These are phyloP conservation scores for Paralichthys olivaceus DNA, from an alignment of 2,113 vertebrate genomes.

Conservation along the genomic window DNA sequence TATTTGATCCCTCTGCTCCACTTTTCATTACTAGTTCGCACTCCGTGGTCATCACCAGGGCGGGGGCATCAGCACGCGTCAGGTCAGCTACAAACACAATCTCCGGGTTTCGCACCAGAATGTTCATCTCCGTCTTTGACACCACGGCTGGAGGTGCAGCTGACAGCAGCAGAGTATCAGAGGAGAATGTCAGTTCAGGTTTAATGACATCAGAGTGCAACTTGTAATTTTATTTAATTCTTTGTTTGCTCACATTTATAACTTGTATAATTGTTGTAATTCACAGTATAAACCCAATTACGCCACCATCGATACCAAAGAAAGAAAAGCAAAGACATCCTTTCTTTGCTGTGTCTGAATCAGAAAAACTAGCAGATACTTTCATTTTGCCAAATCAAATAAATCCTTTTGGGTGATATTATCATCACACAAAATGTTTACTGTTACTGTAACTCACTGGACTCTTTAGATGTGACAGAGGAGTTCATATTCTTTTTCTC, in stretches of 20 bases:
- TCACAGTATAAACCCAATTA: not conserved
- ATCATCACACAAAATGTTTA: not conserved
- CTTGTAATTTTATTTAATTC: not conserved
- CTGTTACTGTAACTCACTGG: conserved; percentile 55
- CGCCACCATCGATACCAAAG: not conserved
- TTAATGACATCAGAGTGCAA: not conserved
- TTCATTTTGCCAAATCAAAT: not conserved
- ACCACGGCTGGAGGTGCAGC: conserved; percentile 75
- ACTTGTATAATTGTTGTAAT: not conserved
- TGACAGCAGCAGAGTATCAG: conserved; percentile 9
- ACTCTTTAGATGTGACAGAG: conserved; percentile 65
- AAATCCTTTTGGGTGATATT: not conserved
- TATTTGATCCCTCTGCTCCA: conserved; percentile 78
- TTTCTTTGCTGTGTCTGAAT: too few species aligned
- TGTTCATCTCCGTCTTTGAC: conserved; percentile 88
- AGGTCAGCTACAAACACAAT: conserved; percentile 97
- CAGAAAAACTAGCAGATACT: too few species aligned
- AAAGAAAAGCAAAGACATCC: not conserved
- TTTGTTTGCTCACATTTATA: not conserved
- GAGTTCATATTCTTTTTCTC: conserved; percentile 64
- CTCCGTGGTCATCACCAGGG: conserved; percentile 92
- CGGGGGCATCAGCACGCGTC: conserved; percentile 90
- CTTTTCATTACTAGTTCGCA: conserved; percentile 89
- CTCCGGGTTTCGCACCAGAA: conserved; percentile 92
- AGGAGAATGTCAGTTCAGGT: not conserved